Evolutionary conservation across 2,888 invertebrate genomes (phyloP), one percentile per base, ranked within the genome.

Genomic region (Nasonovia ribisnigri): DNA sequence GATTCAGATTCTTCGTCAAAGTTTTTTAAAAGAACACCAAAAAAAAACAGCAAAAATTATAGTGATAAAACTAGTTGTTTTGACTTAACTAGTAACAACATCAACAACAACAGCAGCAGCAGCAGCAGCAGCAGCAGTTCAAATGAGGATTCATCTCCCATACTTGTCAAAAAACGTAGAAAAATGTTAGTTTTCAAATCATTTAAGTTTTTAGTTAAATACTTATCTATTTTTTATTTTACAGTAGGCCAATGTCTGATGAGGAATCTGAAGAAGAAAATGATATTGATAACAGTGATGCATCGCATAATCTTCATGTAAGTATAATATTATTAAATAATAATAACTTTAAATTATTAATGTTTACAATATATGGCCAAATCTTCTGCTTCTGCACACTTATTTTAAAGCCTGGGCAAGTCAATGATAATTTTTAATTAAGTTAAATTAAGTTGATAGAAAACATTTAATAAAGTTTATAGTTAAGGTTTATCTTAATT

Each of bases 1-100:
- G 20, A 48, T 42, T 90, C 93, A 51, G 90, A 93, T 93, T 93
- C 93, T 51, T 93, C 93, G 67, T 93, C 93, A 11, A 93, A 93
- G 42, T 90, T 51, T 86, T 93, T 93, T 67, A 93, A 93, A 90
- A 90, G 60, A 42, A 51, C 84, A 11, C 90, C 86, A 67, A 90
- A 51, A 67, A 84, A 20, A 20, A 77, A 20, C 36, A 2, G 0
- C 16, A 90, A 24, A 60, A 60, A 36, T 90, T 4, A 42, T 48
- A 5, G 43, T 11, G 11, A 3, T 77, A 77, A 36, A 77, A 1
- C 36, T 77, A 77, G 20, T 10, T 88, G 2, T 77, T 3, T 36
- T 29, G 13, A n/a, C n/a, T 77, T 36, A 2, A 20, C 36, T 90
- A 90, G 54, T 93, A 54, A 36, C 20, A 93, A 48, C 24, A 46